These are phyloP conservation scores for Troides oblongomaculatus DNA, from an alignment of 2,888 invertebrate species.

Conservation along the genomic window DNA sequence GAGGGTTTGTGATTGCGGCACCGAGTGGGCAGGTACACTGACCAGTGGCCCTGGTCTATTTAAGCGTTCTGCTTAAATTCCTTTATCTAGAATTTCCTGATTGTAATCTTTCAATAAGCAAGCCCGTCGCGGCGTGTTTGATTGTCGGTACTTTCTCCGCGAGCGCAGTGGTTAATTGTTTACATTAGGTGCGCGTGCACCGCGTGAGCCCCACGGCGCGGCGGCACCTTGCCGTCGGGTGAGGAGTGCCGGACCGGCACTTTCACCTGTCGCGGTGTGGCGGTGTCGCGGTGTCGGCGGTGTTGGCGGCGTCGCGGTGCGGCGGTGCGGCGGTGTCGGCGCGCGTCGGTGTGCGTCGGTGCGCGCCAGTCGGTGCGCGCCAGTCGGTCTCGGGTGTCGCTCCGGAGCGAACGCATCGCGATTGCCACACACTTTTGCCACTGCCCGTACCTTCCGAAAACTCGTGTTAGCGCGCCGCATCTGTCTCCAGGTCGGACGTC, in stretches of 20 bases:
- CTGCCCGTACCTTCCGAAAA: background rate
- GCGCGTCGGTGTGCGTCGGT: no score
- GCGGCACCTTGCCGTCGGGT: constrained; percentile 20
- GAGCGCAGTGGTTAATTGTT: constrained; percentile 9
- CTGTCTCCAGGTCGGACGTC: background rate
- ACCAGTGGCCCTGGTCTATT: no score
- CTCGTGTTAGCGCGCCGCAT: background rate
- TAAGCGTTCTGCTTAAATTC: no score
- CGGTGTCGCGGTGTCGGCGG: constrained; percentile 26
- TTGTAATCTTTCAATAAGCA: no score
- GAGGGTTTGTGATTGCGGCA: no score
- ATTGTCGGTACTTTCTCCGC: constrained; percentile 3
- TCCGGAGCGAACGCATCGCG: constrained; percentile 27
- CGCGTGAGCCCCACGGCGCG: constrained; percentile 5
- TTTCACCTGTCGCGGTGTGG: constrained; percentile 39
- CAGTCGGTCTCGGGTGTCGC: constrained; percentile 37
- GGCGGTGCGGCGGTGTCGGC: no score
- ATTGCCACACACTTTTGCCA: no score
- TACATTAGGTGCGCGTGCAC: constrained; percentile 6
- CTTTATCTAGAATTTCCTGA: no score
- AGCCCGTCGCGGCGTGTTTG: background rate
- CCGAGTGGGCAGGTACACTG: no score
- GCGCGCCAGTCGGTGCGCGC: constrained; percentile 23
- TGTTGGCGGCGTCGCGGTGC: no score
- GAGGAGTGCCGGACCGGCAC: constrained; percentile 35